Conservation (phyloP, 2,888 invertebrate species). For the Xanthia togata region DNA sequence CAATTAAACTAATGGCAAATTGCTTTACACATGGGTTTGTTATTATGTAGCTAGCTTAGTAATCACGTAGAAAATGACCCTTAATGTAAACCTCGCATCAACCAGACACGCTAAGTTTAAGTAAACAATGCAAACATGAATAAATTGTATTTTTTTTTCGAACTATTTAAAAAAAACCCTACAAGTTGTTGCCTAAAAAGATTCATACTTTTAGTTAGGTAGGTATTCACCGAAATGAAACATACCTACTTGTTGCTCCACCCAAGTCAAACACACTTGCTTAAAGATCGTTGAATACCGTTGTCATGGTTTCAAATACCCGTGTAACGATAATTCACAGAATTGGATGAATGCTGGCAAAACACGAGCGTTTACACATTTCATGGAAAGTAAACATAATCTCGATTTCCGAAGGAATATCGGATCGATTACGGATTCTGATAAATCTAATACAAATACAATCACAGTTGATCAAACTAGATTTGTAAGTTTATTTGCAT, state of each 20-base stretch:
- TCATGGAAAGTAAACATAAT: slow-evolving; percentile 50
- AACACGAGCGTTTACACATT: slow-evolving; percentile 30
- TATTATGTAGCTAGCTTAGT: neutral
- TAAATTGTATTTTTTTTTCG: neutral
- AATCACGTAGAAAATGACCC: neutral
- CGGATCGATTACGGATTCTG: slow-evolving; percentile 35
- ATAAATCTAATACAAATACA: slow-evolving; percentile 35
- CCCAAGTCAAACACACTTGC: neutral
- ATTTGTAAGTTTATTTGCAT: neutral
- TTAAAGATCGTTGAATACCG: slow-evolving; percentile 12
- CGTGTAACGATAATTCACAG: slow-evolving; percentile 24
- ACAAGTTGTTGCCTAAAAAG: neutral
- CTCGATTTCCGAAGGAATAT: slow-evolving; percentile 40
- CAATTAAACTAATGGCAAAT: neutral
- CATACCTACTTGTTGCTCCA: slow-evolving; percentile 15
- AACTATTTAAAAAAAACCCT: neutral
- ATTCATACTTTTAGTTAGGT: neutral
- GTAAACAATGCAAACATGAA: neutral
- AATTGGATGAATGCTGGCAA: slow-evolving; percentile 37
- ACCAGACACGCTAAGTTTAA: neutral
- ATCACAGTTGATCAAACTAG: slow-evolving; percentile 4
- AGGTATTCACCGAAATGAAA: neutral
- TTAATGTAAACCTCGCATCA: neutral
- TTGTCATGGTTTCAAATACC: slow-evolving; percentile 15
- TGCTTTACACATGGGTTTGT: neutral